Evolutionary conservation across 2,797 vertebrate genomes (phyloP).

Genomic region (Strix occidentalis): DNA sequence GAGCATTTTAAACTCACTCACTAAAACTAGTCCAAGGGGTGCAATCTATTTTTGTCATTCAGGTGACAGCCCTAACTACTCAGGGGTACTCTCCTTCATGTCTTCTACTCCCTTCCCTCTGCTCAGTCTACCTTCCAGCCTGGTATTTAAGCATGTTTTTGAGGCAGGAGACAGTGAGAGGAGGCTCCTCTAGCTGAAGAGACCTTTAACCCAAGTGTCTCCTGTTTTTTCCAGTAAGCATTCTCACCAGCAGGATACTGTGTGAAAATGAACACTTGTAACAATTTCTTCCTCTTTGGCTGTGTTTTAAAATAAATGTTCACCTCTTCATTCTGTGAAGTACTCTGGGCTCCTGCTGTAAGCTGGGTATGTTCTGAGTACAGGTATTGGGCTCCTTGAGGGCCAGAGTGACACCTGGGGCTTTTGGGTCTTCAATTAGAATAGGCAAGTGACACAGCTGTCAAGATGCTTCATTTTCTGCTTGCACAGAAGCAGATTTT

Average conservation of each 20-base stretch:
- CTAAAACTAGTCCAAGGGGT: background rate
- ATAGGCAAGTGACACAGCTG: background rate
- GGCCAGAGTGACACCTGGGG: background rate
- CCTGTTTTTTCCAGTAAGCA: background rate
- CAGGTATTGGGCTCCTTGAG: background rate
- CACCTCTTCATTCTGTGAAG: background rate
- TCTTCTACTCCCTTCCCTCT: background rate
- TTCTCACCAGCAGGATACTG: background rate
- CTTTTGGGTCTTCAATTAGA: background rate
- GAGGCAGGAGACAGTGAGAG: background rate
- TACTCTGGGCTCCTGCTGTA: background rate
- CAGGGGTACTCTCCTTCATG: background rate
- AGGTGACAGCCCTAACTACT: background rate
- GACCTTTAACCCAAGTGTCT: background rate
- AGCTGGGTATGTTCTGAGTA: background rate
- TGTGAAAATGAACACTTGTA: background rate
- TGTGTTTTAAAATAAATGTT: background rate
- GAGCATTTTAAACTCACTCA: too few species aligned
- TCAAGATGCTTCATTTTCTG: background rate
- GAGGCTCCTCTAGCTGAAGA: background rate
- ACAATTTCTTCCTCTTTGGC: background rate
- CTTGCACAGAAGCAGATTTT: background rate
- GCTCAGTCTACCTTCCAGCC: background rate
- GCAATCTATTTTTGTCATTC: background rate
- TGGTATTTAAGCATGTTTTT: background rate